phyloP scores from a whole-genome alignment of 2,113 vertebrate species.

The Xiphophorus hellerii region DNA sequence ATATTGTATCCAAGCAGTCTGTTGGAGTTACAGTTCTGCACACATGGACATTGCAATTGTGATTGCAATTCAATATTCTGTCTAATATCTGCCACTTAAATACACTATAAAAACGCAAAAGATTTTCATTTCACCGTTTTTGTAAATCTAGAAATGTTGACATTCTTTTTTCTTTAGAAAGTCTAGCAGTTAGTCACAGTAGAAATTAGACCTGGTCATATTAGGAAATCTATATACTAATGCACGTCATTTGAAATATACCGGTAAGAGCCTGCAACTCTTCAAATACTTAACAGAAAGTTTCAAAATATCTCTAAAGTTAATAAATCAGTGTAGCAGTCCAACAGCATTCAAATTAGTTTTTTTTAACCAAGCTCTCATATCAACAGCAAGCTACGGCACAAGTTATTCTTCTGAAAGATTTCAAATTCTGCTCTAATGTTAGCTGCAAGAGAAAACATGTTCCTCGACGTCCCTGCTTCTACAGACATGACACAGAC shows the following conservation, averaged over 20 bases:
- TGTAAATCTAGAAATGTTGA: not conserved
- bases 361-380: not conserved
- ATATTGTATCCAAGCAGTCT: not conserved
- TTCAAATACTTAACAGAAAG: not conserved
- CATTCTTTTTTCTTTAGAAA: not conserved
- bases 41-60: not conserved
- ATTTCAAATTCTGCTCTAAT: constrained; percentile 28
- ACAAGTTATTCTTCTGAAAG: constrained; percentile 14
- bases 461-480: constrained; percentile 21
- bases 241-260: not conserved
- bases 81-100: not conserved
- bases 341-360: not conserved
- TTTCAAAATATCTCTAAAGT: not conserved
- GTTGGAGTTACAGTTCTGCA: not conserved
- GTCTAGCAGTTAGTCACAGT: not conserved
- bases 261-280: not conserved
- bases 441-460: constrained; percentile 26
- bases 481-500: constrained; percentile 23
- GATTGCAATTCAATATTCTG: not conserved
- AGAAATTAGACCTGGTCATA: not conserved
- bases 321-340: not conserved
- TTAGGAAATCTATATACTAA: not conserved
- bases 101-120: not conserved
- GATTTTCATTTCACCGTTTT: not conserved
- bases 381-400: not conserved